phyloP scores from a whole-genome alignment of 1,140 invertebrate genomes.

The Papilio glaucus region DNA sequence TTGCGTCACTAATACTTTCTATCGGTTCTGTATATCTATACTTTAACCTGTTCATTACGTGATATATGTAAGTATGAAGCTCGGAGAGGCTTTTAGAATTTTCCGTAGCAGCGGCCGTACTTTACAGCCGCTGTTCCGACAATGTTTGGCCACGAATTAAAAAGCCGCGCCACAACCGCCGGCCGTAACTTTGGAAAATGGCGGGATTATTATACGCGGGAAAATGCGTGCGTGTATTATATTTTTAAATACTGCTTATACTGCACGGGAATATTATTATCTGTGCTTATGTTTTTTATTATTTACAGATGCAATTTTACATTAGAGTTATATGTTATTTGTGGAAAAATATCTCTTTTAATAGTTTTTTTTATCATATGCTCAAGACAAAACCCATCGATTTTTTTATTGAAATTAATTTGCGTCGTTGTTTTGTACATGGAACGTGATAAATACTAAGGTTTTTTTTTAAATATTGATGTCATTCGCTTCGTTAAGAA shows the following conservation, averaged over 20 bases:
- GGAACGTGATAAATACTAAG: no score
- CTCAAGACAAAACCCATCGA: no score
- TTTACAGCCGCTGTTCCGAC: slow-evolving; percentile 11
- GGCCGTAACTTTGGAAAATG: slow-evolving; percentile 34
- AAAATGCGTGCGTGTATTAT: background rate
- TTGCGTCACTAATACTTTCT: background rate
- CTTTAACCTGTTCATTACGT: background rate
- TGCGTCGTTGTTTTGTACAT: no score
- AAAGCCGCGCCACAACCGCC: background rate
- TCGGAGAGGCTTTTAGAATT: slow-evolving; percentile 36
- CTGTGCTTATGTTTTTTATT: slow-evolving; percentile 4
- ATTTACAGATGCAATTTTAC: background rate
- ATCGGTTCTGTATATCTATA: background rate
- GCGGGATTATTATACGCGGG: slow-evolving; percentile 16
- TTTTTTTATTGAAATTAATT: no score
- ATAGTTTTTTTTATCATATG: background rate
- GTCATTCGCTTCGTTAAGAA: no score
- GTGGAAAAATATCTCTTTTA: background rate
- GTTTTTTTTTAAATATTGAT: no score
- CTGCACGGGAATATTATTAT: slow-evolving; percentile 11
- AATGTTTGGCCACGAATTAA: slow-evolving; percentile 37
- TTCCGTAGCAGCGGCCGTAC: background rate
- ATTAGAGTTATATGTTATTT: background rate
- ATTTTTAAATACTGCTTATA: slow-evolving; percentile 3
- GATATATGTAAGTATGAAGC: slow-evolving; percentile 26